phyloP scores from a whole-genome alignment of 2,797 vertebrate species.

The Podargus strigoides region DNA sequence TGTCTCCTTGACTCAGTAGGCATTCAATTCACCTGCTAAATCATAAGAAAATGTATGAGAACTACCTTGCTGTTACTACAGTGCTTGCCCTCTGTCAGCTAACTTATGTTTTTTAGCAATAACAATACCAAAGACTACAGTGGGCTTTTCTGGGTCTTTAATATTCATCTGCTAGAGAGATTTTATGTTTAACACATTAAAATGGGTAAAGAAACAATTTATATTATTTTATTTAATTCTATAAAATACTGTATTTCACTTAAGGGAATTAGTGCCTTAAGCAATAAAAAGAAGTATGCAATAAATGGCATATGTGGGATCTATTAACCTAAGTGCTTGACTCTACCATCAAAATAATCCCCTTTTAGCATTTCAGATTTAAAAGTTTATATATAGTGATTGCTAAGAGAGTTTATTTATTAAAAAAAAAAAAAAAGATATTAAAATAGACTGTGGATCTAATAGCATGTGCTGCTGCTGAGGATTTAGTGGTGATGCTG shows the following conservation, averaged over 20 bases:
- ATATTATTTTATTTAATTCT: constrained; percentile 38
- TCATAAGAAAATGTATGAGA: background rate
- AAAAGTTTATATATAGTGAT: background rate
- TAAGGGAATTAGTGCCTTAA: constrained; percentile 46
- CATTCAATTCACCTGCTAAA: background rate
- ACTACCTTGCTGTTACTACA: background rate
- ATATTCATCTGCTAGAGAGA: background rate
- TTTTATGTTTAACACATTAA: constrained; percentile 38
- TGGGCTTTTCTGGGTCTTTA: background rate
- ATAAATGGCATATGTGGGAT: constrained; percentile 50
- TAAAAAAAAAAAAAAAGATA: background rate
- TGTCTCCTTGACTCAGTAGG: background rate
- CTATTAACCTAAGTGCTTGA: constrained; percentile 13
- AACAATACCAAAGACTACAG: fast-evolving
- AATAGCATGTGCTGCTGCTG: background rate
- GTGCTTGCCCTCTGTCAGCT: background rate
- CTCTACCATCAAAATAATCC: background rate
- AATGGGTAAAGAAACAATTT: constrained; percentile 18
- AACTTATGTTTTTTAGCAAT: background rate
- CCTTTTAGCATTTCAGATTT: background rate
- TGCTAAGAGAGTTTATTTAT: background rate
- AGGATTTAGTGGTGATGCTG: background rate
- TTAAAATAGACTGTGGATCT: background rate
- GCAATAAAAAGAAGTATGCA: constrained; percentile 57
- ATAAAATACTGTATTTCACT: constrained; percentile 30